Percentiles rank a stretch among this genome's conserved stretches.
Evolutionary conservation across 1,140 invertebrate genomes (phyloP).

Genomic region (Bombus confusus): DNA sequence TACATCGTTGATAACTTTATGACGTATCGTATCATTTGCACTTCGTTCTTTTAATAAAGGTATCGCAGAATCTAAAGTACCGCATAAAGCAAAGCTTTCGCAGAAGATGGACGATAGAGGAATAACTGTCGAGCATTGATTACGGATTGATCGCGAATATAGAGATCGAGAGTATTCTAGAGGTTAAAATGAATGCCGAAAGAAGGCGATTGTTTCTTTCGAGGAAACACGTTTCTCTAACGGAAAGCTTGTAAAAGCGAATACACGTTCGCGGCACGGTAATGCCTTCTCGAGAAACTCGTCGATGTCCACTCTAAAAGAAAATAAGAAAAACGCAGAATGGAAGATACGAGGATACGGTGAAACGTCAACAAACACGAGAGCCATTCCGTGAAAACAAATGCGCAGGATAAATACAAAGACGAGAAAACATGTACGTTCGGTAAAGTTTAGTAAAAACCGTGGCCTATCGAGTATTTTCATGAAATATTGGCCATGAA

Average conservation of each 20-base stretch:
- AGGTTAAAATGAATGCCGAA: neutral
- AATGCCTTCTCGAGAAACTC: conserved; percentile 18
- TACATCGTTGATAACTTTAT: neutral
- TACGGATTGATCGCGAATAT: no score
- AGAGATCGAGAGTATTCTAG: no score
- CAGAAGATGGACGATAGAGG: no score
- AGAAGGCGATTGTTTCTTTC: neutral
- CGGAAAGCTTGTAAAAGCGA: neutral
- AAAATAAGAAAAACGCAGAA: neutral
- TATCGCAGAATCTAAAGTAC: no score
- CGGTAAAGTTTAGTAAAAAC: neutral
- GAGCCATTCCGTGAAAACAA: conserved; percentile 11
- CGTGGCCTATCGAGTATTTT: neutral
- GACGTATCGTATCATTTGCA: no score
- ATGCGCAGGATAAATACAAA: conserved; percentile 35
- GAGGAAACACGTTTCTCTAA: neutral
- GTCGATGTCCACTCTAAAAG: conserved; percentile 20
- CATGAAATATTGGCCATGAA: neutral
- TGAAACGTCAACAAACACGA: conserved; percentile 17
- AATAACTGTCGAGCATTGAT: no score
- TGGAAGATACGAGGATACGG: neutral
- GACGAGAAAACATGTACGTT: conserved; percentile 9
- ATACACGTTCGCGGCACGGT: neutral
- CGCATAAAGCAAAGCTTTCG: no score
- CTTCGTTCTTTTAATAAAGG: no score